These are phyloP conservation scores for Adineta ricciae DNA, from an alignment of 2,888 invertebrate genomes.

Conservation along the genomic window DNA sequence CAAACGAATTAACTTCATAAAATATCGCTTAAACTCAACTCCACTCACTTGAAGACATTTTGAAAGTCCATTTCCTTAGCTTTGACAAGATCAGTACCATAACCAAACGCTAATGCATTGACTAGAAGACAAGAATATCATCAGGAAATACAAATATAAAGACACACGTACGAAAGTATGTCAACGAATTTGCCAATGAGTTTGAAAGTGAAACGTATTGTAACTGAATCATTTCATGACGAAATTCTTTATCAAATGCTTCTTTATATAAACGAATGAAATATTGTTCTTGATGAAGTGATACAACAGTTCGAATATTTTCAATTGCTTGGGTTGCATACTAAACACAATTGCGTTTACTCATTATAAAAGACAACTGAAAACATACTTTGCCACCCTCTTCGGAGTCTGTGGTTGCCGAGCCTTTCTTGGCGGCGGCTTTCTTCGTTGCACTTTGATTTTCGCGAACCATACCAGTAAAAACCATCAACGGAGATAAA, in stretches of 20 bases:
- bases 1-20: too few relatives aligned
- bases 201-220: constrained; percentile 49
- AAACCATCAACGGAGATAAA: constrained; percentile 51
- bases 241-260: neutral
- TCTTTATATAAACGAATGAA: constrained; percentile 36
- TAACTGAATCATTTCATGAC: neutral
- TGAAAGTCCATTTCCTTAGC: constrained; percentile 41
- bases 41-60: neutral
- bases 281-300: constrained; percentile 41
- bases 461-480: constrained; percentile 36
- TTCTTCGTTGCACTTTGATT: neutral
- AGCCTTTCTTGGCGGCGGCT: neutral
- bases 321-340: constrained; percentile 41
- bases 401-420: neutral
- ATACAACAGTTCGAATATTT: constrained; percentile 51
- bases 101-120: constrained; percentile 52
- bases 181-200: neutral
- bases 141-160: too few relatives aligned
- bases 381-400: neutral
- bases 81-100: constrained; percentile 51
- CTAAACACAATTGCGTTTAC: constrained; percentile 30
- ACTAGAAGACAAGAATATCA: too few relatives aligned
- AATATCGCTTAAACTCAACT: too few relatives aligned
- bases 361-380: neutral
- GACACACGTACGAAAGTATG: neutral